These are phyloP conservation scores for Zaprionus vittiger DNA, from an alignment of 1,140 invertebrate genomes.

Conservation along the genomic window DNA sequence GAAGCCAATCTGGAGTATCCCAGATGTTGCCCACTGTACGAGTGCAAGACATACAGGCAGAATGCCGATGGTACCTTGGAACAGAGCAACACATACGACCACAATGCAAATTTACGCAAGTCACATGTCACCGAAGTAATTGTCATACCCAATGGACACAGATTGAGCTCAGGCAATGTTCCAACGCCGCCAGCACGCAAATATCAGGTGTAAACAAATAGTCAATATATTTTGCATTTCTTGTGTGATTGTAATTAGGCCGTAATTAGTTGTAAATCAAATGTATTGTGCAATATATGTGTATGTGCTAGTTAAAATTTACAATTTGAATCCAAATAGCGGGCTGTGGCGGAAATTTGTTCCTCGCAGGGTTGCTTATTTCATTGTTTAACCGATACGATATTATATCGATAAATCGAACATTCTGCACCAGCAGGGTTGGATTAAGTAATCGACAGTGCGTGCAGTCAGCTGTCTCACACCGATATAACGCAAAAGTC, in stretches of 20 bases:
- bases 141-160: constrained; percentile 25
- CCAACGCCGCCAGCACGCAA: constrained; percentile 41
- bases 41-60: constrained; percentile 58
- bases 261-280: constrained; percentile 27
- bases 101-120: constrained; percentile 55
- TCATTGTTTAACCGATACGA: neutral
- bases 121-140: constrained; percentile 60
- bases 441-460: neutral
- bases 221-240: neutral
- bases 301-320: neutral
- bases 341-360: neutral
- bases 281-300: constrained; percentile 13
- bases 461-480: neutral
- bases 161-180: neutral
- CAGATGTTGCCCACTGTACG: constrained; percentile 71
- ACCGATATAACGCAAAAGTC: constrained; percentile 17
- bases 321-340: constrained; percentile 2
- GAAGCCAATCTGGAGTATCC: constrained; percentile 63
- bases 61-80: constrained; percentile 49
- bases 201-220: constrained; percentile 46
- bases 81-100: constrained; percentile 64
- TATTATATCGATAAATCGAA: constrained; percentile 16
- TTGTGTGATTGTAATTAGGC: constrained; percentile 28
- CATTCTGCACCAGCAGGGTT: neutral
- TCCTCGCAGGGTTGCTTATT: constrained; percentile 1